phyloP scores from a whole-genome alignment of 2,113 vertebrate genomes.

The Spilogale gracilis region DNA sequence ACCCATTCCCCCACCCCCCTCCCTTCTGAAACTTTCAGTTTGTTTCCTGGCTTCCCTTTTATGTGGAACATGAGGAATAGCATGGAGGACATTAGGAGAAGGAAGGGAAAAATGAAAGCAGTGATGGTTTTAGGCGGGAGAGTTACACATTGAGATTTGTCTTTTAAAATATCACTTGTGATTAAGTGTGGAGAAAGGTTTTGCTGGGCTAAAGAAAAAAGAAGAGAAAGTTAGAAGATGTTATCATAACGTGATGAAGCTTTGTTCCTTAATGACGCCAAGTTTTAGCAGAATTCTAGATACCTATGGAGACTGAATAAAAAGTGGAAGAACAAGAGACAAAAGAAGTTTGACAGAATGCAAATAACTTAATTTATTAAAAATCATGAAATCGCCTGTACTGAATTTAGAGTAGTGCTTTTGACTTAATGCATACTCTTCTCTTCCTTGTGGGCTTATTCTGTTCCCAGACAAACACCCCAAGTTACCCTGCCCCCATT shows the following conservation, averaged over 20 bases:
- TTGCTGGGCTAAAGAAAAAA: not conserved
- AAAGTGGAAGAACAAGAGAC: not conserved
- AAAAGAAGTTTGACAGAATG: not conserved
- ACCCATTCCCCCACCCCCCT: too few species aligned
- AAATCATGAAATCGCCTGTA: not conserved
- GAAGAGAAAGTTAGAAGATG: not conserved
- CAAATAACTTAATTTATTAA: not conserved
- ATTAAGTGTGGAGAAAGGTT: not conserved
- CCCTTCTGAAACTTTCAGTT: too few species aligned
- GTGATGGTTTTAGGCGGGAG: not conserved
- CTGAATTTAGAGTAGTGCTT: not conserved
- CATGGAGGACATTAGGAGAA: too few species aligned
- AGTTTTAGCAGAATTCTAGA: constrained; percentile 33
- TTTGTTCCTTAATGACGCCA: constrained; percentile 23
- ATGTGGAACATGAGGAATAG: too few species aligned
- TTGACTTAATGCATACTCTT: not conserved
- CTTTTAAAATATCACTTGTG: not conserved
- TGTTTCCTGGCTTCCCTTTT: too few species aligned
- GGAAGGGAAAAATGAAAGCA: too few species aligned
- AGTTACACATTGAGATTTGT: not conserved
- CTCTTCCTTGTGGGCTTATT: not conserved
- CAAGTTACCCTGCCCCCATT: not conserved
- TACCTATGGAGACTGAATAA: not conserved
- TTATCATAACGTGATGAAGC: not conserved
- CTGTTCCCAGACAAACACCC: not conserved